These are phyloP conservation scores for Mohoua ochrocephala DNA, from an alignment of 2,113 vertebrate species.

Conservation along the genomic window DNA sequence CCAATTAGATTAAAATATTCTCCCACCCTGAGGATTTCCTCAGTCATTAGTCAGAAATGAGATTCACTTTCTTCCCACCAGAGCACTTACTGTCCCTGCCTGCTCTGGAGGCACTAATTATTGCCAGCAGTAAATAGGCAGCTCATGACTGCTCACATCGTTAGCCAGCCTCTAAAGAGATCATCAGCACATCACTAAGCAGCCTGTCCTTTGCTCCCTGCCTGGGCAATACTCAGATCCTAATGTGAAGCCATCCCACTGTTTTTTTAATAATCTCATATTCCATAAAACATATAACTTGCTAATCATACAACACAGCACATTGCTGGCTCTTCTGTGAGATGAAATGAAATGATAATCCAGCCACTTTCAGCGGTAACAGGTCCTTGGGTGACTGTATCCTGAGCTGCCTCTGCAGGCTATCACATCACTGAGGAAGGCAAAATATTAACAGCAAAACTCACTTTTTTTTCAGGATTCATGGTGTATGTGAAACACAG, in stretches of 20 bases:
- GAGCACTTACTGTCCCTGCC: neutral
- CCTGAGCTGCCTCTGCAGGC: neutral
- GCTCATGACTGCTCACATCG: neutral
- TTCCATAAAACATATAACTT: neutral
- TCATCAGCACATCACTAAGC: neutral
- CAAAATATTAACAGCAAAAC: neutral
- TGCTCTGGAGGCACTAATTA: slow-evolving; percentile 30
- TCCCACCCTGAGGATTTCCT: slow-evolving; percentile 3
- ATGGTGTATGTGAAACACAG: neutral
- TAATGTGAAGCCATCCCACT: neutral
- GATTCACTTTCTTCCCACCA: slow-evolving; percentile 19
- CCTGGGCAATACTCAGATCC: neutral
- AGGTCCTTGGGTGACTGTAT: neutral
- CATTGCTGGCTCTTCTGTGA: neutral
- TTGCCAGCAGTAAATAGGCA: neutral
- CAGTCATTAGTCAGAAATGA: slow-evolving; percentile 34
- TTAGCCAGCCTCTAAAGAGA: neutral
- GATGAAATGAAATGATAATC: neutral
- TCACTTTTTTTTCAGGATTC: neutral
- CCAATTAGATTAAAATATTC: slow-evolving; percentile 20
- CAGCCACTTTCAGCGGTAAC: neutral
- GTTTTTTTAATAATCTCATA: neutral
- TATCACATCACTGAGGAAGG: neutral
- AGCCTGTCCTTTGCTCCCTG: neutral
- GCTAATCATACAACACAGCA: neutral